A percentile compares a stretch with the other conserved stretches of the same genome.
phyloP scores from a whole-genome alignment of 2,797 vertebrate species.

The Iguana delicatissima region DNA sequence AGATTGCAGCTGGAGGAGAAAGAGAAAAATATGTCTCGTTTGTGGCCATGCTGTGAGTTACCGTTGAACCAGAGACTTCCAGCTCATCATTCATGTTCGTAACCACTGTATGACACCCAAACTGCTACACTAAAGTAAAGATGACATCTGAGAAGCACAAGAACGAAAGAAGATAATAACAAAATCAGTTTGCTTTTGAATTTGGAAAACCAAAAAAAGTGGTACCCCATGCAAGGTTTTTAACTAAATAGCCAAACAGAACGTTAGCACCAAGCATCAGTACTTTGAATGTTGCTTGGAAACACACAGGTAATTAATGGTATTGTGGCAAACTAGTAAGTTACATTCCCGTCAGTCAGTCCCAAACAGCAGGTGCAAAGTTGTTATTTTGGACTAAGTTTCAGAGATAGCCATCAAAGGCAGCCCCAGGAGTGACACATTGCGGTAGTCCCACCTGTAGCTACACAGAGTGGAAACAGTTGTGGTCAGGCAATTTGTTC shows the following conservation, averaged over 20 bases:
- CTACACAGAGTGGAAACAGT: background rate
- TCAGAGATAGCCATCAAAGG: background rate
- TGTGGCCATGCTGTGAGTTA: no score
- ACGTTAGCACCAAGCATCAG: background rate
- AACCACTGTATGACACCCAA: no score
- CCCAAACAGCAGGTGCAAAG: background rate
- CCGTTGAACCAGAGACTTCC: no score
- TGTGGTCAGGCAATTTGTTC: background rate
- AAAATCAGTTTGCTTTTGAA: background rate
- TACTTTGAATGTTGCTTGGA: no score
- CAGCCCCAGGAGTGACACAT: background rate
- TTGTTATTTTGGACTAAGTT: background rate
- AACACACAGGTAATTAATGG: background rate
- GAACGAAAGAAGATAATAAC: background rate
- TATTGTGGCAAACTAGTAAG: background rate
- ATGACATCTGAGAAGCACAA: background rate
- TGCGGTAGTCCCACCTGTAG: background rate
- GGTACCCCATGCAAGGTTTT: background rate
- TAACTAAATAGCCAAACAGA: background rate
- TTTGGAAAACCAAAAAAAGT: background rate
- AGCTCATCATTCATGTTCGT: no score
- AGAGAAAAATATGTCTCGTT: background rate
- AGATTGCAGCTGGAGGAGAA: background rate
- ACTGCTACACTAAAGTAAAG: background rate
- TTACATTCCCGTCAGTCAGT: background rate